A percentile compares a stretch with the other conserved stretches of the same genome.
Evolutionary conservation across 2,113 vertebrate species (phyloP).

Genomic region (Hyla sarda): DNA sequence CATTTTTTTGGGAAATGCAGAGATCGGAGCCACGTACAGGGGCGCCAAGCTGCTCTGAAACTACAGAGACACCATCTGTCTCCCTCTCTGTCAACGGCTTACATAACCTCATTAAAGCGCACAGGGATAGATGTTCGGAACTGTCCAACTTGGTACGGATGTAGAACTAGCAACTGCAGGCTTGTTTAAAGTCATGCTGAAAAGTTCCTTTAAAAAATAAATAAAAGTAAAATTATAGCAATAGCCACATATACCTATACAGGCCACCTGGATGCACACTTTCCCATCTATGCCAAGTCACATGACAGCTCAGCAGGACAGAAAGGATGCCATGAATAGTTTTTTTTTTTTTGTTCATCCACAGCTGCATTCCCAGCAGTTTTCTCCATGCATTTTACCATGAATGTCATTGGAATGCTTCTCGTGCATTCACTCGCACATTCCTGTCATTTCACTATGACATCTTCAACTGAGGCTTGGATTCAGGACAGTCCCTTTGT

Average conservation of each 20-base stretch:
- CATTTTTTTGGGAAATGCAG: conserved; percentile 47
- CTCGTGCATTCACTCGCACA: conserved; percentile 16
- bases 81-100: conserved; percentile 35
- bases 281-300: background rate
- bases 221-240: background rate
- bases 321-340: conserved; percentile 11
- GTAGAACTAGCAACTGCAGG: background rate
- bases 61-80: conserved; percentile 12
- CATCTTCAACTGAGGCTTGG: background rate
- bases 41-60: conserved; percentile 57
- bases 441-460: conserved; percentile 20
- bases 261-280: background rate
- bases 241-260: background rate
- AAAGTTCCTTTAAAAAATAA: background rate
- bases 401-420: conserved; percentile 1
- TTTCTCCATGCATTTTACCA: background rate
- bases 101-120: conserved; percentile 58
- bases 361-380: background rate
- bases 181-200: background rate
- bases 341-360: background rate
- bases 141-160: conserved; percentile 24
- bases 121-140: conserved; percentile 23
- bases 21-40: background rate
- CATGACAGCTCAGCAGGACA: conserved; percentile 1
- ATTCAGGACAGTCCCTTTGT: background rate